Percentiles rank a stretch among this genome's conserved stretches.
These are phyloP conservation scores for Brachyptera risi DNA, from an alignment of 2,888 invertebrate species.

Conservation along the genomic window DNA sequence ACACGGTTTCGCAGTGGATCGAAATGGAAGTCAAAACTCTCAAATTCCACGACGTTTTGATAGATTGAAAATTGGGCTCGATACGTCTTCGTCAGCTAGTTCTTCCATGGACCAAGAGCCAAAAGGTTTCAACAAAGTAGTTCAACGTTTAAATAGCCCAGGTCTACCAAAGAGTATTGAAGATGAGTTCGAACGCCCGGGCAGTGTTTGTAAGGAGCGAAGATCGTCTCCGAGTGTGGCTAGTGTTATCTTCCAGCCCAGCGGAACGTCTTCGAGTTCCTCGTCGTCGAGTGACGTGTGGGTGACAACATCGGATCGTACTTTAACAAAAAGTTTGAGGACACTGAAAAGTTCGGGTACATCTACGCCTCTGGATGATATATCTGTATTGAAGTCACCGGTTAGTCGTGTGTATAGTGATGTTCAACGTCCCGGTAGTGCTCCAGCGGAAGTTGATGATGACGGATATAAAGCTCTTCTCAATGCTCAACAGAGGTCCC, in stretches of 20 bases:
- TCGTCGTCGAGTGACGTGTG: slow-evolving; percentile 54
- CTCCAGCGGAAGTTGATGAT: slow-evolving; percentile 35
- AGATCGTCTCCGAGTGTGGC: slow-evolving; percentile 39
- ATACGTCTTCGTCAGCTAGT: slow-evolving; percentile 24
- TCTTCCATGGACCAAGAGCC: slow-evolving; percentile 27
- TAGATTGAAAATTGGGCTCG: slow-evolving; percentile 25
- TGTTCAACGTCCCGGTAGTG: slow-evolving; percentile 51
- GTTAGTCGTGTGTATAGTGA: slow-evolving; percentile 42
- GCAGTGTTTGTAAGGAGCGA: slow-evolving; percentile 36
- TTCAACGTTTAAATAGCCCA: slow-evolving; percentile 40
- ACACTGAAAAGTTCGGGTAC: slow-evolving; percentile 50
- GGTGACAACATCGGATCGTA: slow-evolving; percentile 52
- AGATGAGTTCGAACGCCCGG: slow-evolving; percentile 22
- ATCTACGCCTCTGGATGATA: slow-evolving; percentile 51
- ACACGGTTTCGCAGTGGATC: slow-evolving; percentile 25
- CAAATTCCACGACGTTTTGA: slow-evolving; percentile 28
- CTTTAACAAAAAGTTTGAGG: slow-evolving; percentile 47
- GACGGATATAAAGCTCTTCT: slow-evolving; percentile 32
- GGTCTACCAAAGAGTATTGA: slow-evolving; percentile 33
- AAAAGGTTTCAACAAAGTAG: slow-evolving; percentile 27
- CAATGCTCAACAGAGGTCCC: slow-evolving; percentile 49
- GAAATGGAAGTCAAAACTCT: slow-evolving; percentile 14
- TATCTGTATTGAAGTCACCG: slow-evolving; percentile 27
- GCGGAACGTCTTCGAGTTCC: slow-evolving; percentile 39
- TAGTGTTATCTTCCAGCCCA: slow-evolving; percentile 29